Conservation (phyloP, 2,113 vertebrate genomes). For the Calidris pugnax region DNA sequence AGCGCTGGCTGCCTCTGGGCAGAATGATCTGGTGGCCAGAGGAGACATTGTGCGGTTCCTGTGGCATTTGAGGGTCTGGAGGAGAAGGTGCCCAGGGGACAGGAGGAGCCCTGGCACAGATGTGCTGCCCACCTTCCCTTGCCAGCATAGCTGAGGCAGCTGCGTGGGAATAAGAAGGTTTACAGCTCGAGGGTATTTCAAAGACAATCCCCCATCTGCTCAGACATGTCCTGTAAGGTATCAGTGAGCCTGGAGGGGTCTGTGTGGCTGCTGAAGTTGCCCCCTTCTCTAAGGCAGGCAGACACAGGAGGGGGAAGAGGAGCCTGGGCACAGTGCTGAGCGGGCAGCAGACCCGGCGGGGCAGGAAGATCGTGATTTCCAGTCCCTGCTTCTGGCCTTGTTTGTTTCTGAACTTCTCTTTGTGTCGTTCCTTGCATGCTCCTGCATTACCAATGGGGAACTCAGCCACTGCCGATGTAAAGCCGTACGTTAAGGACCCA, state of each 20-base stretch:
- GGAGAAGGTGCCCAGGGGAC: not conserved
- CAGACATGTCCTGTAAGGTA: not conserved
- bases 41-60: not conserved
- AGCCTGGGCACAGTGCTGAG: rapidly evolving
- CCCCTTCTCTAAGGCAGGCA: not conserved
- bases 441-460: not conserved
- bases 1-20: not conserved
- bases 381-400: not conserved
- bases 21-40: not conserved
- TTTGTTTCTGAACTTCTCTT: not conserved
- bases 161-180: not conserved
- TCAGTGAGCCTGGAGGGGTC: not conserved
- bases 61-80: not conserved
- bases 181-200: not conserved
- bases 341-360: rapidly evolving
- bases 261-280: not conserved
- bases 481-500: rapidly evolving
- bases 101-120: not conserved
- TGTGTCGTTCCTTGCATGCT: not conserved
- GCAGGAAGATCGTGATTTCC: not conserved
- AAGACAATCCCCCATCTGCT: not conserved
- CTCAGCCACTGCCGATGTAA: not conserved
- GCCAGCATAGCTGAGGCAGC: not conserved
- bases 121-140: not conserved
- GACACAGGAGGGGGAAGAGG: not conserved